These are phyloP conservation scores for Callopanchax toddi DNA, from an alignment of 2,113 vertebrate genomes.

Conservation along the genomic window DNA sequence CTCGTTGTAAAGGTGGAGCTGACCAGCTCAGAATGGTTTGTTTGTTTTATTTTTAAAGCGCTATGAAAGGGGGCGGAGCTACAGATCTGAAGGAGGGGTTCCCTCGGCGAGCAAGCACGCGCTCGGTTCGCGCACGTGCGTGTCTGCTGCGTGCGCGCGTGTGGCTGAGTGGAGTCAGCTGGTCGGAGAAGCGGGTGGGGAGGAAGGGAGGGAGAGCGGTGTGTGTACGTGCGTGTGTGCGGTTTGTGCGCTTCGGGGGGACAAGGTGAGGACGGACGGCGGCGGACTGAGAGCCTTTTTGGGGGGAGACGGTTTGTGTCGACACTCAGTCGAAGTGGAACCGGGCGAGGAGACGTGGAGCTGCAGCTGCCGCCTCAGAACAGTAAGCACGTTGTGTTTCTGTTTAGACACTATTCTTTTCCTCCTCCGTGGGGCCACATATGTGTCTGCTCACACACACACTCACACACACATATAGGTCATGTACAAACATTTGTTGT, in stretches of 20 bases:
- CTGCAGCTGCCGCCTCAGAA: constrained; percentile 28
- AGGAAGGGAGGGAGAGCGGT: constrained; percentile 23
- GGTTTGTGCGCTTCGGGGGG: constrained; percentile 23
- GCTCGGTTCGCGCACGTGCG: neutral
- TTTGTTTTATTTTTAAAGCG: constrained; percentile 46
- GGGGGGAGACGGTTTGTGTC: constrained; percentile 22
- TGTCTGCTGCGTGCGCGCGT: neutral
- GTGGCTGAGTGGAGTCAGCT: constrained; percentile 55
- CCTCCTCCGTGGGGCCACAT: neutral
- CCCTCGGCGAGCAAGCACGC: constrained; percentile 15
- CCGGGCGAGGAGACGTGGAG: constrained; percentile 31
- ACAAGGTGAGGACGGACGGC: constrained; percentile 52
- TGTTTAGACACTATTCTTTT: constrained; percentile 25
- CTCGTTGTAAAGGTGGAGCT: too few relatives aligned
- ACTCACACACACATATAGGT: neutral
- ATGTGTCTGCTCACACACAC: neutral
- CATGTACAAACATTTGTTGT: neutral
- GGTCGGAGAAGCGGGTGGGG: constrained; percentile 46
- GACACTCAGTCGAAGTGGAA: constrained; percentile 46
- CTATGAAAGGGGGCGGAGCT: constrained; percentile 14
- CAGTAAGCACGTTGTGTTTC: constrained; percentile 50
- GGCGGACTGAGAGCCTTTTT: constrained; percentile 9
- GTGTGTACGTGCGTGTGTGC: constrained; percentile 14
- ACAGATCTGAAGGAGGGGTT: constrained; percentile 2
- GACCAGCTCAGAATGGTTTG: too few relatives aligned